Base-by-base conservation (phyloP, 2,113 vertebrate species). In the Promerops cafer region DNA sequence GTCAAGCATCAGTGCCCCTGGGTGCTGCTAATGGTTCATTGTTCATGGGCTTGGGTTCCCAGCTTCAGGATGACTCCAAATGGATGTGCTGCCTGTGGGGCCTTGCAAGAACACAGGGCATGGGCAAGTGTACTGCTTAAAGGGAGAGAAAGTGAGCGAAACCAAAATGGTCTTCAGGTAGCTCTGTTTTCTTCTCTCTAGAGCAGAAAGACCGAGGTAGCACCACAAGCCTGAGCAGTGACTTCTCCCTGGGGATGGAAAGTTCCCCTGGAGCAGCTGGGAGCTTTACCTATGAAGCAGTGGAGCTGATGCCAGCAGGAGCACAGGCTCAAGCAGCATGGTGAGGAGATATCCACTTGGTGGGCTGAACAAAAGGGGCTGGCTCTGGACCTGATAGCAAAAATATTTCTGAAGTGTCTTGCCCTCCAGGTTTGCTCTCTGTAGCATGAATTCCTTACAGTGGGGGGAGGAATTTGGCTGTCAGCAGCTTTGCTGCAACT, bases 181-280 rank as follows among this genome's bases (percentile, higher is more conserved):
- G 37, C n/a, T 90, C n/a, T 90, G 42, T 95, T 66, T 92, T 74
- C 31, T 84, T 90, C 63, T 96, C 94, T 79, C 94, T 68, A 99
- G 99, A 99, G 89, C 97, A 98, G 66, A 98, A 96, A 97, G 99
- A 99, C 90, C 98, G 99, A 40, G 99, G 99, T 93, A 99, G 99
- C 92, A 98, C 98, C 93, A 99, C 99, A 57, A 99, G 99, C 92
- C 98, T 99, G 84, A 99, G 99, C 98, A 99, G 99, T 1, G 99
- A 99, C 94, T 99, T 99, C 94, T 99, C 99, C 59, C 98, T 99
- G 49, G 98, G 99, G 89, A 98, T 98, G 79, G 99, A 99, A 93
- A 99, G 98, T 63, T 98, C 98, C 13, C 98, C 98, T 26, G 98
- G 98, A 75, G 98, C 97, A 7, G 90, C 97, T 40, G 98, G 98